Base-by-base conservation (phyloP, 1,140 invertebrate species). In the Tetramorium alpestre region DNA sequence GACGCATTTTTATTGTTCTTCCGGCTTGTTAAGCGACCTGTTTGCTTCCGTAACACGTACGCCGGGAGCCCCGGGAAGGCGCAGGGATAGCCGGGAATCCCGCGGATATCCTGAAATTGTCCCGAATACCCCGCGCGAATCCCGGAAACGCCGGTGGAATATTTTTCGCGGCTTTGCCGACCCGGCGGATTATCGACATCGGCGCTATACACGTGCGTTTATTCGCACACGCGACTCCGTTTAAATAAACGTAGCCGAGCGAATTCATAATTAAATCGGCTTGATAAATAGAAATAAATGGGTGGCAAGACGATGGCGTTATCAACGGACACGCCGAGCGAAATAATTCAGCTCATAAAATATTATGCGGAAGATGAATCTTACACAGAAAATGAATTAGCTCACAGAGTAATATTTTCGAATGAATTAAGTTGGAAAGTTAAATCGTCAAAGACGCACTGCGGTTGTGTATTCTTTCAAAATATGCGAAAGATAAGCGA, bases 11-110 rank as follows among this genome's bases (percentile, higher is more conserved):
- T 85, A 88, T 88, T 76, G 77, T 58, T 47, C 67, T 64, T 65
- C 41, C 54, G 77, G 75, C 87, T 88, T 88, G 87, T 88, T 87
- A 88, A 87, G 67, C 65, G 77, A 87, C 85, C 44, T 84, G 80
- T 88, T 88, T 87, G 85, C 76, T 88, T 88, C 72, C 85, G 76
- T 80, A 60, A 87, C 85, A 87, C 87, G 87, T 88, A 88, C 49
- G 54, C 81, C 38, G 44, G 49, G 44, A 76, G 38, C 69, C 81
- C 70, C 73, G 75, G 73, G 64, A 88, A 78, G 47, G 69, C 33
- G 49, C 58, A 69, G 70, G 70, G 56, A 88, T 82, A 64, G 87
- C 56, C 54, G 72, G 85, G 78, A 75, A 87, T 88, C 85, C 85
- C 65, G 76, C 44, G 85, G 76, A 88, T 88, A 88, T 88, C 77